Conservation (phyloP, 2,888 invertebrate genomes). For the Serripes groenlandicus region DNA sequence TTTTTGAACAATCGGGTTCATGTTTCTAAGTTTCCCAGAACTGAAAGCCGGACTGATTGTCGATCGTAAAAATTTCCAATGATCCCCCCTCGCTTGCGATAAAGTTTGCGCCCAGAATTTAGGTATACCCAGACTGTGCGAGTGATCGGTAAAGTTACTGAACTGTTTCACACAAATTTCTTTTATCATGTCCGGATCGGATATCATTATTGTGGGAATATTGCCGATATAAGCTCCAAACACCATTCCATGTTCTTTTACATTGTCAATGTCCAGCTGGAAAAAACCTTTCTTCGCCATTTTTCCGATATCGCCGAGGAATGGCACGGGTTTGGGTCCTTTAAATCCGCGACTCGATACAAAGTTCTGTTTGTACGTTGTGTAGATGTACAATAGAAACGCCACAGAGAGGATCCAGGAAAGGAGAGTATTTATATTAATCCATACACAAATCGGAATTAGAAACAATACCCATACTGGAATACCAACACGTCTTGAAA, state of each 20-base stretch:
- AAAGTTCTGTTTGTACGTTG: no score
- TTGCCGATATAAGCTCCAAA: conserved; percentile 59
- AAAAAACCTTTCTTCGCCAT: conserved; percentile 43
- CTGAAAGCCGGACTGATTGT: conserved; percentile 64
- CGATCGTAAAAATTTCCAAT: conserved; percentile 68
- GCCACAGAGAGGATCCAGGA: no score
- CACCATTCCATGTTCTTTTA: conserved; percentile 44
- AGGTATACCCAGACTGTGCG: conserved; percentile 51
- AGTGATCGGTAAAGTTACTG: conserved; percentile 61
- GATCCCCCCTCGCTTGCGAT: conserved; percentile 54
- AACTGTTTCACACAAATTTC: conserved; percentile 68
- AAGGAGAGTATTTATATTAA: no score
- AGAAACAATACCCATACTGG: no score
- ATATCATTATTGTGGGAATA: conserved; percentile 56
- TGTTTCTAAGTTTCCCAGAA: conserved; percentile 62
- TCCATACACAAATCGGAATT: no score
- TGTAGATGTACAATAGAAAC: no score
- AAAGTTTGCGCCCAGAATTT: conserved; percentile 57
- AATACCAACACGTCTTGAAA: no score
- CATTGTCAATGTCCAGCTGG: conserved; percentile 32
- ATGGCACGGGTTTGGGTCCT: no score
- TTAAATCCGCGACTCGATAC: no score
- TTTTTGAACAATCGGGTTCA: conserved; percentile 35
- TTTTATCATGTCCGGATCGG: conserved; percentile 67
- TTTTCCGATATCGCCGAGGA: conserved; percentile 46